Conservation (phyloP, 1,140 invertebrate species). For the Calosoma granatense region DNA sequence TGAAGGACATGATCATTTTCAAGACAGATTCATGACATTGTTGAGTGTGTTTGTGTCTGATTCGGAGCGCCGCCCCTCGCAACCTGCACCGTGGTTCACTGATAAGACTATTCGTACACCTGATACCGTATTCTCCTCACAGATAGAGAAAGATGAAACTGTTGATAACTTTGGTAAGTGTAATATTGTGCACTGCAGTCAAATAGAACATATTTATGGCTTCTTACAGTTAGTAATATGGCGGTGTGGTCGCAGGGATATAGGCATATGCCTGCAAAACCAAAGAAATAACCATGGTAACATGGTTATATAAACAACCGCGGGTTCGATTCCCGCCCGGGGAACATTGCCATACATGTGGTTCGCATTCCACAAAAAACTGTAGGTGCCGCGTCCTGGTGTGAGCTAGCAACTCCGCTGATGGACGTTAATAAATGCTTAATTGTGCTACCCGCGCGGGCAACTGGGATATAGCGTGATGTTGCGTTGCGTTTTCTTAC, state of each 20-base stretch:
- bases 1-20: constrained; percentile 68
- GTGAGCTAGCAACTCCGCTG: too few relatives aligned
- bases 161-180: constrained; percentile 63
- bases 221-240: not conserved
- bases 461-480: too few relatives aligned
- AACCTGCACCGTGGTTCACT: constrained; percentile 66
- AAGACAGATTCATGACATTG: constrained; percentile 59
- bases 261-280: too few relatives aligned
- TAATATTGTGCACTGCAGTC: constrained; percentile 7
- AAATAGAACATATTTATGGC: not conserved
- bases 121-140: constrained; percentile 62
- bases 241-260: too few relatives aligned
- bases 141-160: constrained; percentile 73
- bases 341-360: too few relatives aligned
- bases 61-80: constrained; percentile 47
- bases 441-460: too few relatives aligned
- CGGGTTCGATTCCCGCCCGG: too few relatives aligned
- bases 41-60: constrained; percentile 66
- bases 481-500: not conserved
- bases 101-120: constrained; percentile 46
- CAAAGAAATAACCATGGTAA: too few relatives aligned
- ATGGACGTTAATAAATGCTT: too few relatives aligned
- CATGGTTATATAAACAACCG: too few relatives aligned
- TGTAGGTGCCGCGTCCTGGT: too few relatives aligned
- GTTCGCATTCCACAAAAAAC: too few relatives aligned